Conservation (phyloP, 1,140 invertebrate genomes). For the Drosophila trapezifrons region DNA sequence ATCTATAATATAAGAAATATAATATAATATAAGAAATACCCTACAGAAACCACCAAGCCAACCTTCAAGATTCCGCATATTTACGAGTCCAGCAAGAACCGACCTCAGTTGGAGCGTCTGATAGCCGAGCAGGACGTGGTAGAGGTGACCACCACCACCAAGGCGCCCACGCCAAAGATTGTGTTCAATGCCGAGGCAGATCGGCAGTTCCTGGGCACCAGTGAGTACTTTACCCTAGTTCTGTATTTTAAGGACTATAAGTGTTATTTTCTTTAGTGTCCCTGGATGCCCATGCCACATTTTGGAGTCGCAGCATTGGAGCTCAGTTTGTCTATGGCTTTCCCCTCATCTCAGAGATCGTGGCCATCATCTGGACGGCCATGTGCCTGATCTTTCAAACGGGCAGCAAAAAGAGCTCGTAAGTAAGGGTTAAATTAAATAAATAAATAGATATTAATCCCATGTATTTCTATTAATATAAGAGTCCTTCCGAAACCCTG, state of each 20-base stretch:
- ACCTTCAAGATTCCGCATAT: slow-evolving; percentile 59
- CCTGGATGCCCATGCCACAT: slow-evolving; percentile 63
- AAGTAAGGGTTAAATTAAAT: neutral
- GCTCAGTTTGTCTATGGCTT: slow-evolving; percentile 76
- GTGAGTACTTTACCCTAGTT: slow-evolving; percentile 28
- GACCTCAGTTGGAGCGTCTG: slow-evolving; percentile 43
- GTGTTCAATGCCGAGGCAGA: slow-evolving; percentile 67
- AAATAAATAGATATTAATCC: no score
- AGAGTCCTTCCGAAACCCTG: slow-evolving; percentile 80
- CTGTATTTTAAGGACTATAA: neutral
- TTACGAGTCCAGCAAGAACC: slow-evolving; percentile 57
- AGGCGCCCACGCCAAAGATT: slow-evolving; percentile 40
- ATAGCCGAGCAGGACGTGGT: slow-evolving; percentile 41
- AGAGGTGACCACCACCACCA: slow-evolving; percentile 26
- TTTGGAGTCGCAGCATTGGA: slow-evolving; percentile 61
- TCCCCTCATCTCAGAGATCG: slow-evolving; percentile 74
- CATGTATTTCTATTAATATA: no score
- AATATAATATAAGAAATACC: no score
- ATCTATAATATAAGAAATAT: no score
- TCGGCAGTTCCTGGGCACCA: slow-evolving; percentile 63
- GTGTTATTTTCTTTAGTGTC: slow-evolving; percentile 35
- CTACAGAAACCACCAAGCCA: slow-evolving; percentile 53
- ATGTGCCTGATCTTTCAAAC: slow-evolving; percentile 81
- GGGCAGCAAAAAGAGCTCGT: slow-evolving; percentile 76
- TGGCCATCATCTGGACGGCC: slow-evolving; percentile 79